Evolutionary conservation across 2,797 vertebrate species (phyloP), one percentile per base, ranked within the genome.

Genomic region (Babyrousa celebensis): DNA sequence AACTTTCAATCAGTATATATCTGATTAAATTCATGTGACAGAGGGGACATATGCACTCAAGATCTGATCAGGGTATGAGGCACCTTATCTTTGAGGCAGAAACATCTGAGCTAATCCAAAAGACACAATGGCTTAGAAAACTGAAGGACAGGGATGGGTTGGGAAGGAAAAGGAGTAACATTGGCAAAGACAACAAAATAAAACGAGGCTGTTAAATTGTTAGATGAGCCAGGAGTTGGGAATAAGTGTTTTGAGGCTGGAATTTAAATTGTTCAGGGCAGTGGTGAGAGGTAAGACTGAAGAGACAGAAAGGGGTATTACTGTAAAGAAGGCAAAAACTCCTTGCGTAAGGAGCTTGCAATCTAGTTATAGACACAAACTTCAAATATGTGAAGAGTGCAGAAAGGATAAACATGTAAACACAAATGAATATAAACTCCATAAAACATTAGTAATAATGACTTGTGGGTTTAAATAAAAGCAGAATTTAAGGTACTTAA

Each of bases 331-430:
- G 54, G 68, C 54, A 83, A 85, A 36, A 21, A 67, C 17, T 14
- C 48, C 12, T 70, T 40, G 5, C 12, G 11, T 16, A 65, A 91
- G 21, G 12, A 10, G 4, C 36, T 54, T 29, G 43, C 18, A 54
- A 15, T 58, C 32, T 80, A 80, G 21, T 86, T 67, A 27, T 11
- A 80, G 58, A 60, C 1, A 23, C 21, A 67, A 72, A 36, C 74
- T 65, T 65, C 74, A 91, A 86, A 56, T 32, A 21, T 36, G 18
- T 68, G 20, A 83, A 75, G 36, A 92, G 62, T 7, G 40, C 20
- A 75, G 25, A 82, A 95, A 92, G 1, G 52, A 68, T 75, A 82
- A 79, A 82, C 15, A 25, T 87, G 7, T 88, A 70, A 68, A 52
- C 12, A 54, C 52, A 83, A 54, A 77, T 32, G 29, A 75, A 77